These are phyloP conservation scores for Grus americana DNA, from an alignment of 2,113 vertebrate species.

Conservation along the genomic window DNA sequence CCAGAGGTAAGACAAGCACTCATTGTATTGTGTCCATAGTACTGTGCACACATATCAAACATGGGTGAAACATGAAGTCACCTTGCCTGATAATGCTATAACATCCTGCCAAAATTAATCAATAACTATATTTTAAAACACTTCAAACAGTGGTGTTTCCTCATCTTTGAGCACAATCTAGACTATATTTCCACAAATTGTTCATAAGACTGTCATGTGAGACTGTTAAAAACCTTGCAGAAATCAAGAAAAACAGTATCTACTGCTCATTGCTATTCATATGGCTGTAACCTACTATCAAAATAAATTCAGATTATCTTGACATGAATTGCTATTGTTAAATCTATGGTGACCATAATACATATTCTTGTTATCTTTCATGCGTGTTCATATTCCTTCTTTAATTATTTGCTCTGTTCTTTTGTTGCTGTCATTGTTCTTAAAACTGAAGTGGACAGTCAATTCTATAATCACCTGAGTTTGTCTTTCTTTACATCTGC, in stretches of 20 bases:
- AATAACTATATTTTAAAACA: neutral
- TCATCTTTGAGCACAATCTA: neutral
- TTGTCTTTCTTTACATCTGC: neutral
- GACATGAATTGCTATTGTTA: neutral
- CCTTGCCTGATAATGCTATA: neutral
- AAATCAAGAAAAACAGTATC: neutral
- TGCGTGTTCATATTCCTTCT: neutral
- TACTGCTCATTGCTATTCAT: neutral
- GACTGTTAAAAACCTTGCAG: neutral
- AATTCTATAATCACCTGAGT: neutral
- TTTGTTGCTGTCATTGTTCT: neutral
- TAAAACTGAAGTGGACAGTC: neutral
- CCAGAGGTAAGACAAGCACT: neutral
- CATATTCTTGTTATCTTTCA: neutral
- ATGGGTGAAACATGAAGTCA: neutral
- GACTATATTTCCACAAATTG: neutral
- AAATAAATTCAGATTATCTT: neutral
- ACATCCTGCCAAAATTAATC: neutral
- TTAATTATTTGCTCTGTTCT: neutral
- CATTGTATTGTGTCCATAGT: neutral
- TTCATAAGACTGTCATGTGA: neutral
- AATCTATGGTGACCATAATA: neutral
- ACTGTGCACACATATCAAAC: neutral
- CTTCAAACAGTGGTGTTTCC: neutral
- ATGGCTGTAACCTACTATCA: neutral